Evolutionary conservation across 2,113 vertebrate species (phyloP).

Genomic region (Myotis lucifugus): DNA sequence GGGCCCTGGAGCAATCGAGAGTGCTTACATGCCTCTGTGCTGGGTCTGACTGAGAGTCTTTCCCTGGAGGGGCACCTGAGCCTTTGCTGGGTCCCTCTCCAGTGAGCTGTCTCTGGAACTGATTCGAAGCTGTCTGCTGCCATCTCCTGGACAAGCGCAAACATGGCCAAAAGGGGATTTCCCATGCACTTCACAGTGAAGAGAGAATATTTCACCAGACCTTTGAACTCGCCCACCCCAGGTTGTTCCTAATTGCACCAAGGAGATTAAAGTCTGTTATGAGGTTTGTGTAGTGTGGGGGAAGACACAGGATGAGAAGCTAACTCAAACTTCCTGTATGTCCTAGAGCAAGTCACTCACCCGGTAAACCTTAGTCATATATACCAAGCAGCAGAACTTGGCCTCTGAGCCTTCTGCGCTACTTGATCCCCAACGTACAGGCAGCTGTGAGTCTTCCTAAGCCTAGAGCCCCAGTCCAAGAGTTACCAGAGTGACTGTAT

Average conservation of each 20-base stretch:
- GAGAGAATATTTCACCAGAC: background rate
- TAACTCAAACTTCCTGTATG: background rate
- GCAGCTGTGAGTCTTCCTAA: background rate
- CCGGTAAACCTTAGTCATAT: background rate
- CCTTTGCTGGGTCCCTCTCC: too few relatives aligned
- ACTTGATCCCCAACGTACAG: background rate
- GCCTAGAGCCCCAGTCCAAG: background rate
- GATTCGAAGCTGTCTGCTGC: conserved; percentile 66
- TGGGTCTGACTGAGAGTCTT: too few relatives aligned
- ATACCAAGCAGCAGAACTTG: background rate
- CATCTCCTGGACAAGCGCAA: conserved; percentile 57
- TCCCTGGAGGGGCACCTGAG: too few relatives aligned
- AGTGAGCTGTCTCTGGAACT: fast-evolving
- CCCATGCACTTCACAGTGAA: background rate
- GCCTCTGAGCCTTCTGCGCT: background rate
- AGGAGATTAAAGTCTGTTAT: background rate
- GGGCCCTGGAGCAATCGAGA: too few relatives aligned
- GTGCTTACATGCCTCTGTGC: too few relatives aligned
- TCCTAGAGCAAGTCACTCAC: background rate
- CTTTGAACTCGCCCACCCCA: background rate
- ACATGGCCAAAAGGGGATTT: background rate
- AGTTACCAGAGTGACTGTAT: background rate
- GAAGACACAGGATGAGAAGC: background rate
- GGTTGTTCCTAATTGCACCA: background rate
- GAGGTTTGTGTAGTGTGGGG: background rate